phyloP scores from a whole-genome alignment of 2,888 invertebrate genomes.

The Drosophila antonietae region DNA sequence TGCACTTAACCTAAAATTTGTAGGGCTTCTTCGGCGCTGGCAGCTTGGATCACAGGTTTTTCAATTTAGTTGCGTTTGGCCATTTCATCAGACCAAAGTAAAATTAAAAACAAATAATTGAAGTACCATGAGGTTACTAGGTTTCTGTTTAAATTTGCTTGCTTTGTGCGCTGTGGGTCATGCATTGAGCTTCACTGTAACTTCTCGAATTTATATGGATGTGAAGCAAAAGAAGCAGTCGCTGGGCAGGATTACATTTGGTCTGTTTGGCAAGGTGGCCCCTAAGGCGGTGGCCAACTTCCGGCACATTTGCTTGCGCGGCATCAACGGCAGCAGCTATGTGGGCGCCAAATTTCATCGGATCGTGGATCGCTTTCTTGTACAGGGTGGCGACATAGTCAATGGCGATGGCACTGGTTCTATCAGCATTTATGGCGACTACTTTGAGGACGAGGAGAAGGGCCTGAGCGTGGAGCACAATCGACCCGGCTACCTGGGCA shows the following conservation, averaged over 20 bases:
- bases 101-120: background rate
- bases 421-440: constrained; percentile 93
- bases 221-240: constrained; percentile 90
- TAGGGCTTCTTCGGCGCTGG: constrained; percentile 50
- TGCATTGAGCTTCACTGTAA: constrained; percentile 80
- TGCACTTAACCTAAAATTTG: constrained; percentile 74
- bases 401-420: constrained; percentile 92
- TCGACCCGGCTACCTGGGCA: constrained; percentile 93
- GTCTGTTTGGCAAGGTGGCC: constrained; percentile 91
- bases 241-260: constrained; percentile 92
- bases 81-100: constrained; percentile 53
- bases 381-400: constrained; percentile 96
- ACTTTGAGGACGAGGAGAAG: constrained; percentile 93
- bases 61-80: constrained; percentile 51
- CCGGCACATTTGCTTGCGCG: constrained; percentile 90
- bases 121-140: constrained; percentile 55
- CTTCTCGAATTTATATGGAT: constrained; percentile 90
- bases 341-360: constrained; percentile 92
- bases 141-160: constrained; percentile 39
- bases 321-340: constrained; percentile 91
- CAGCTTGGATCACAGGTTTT: constrained; percentile 16
- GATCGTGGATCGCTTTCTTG: constrained; percentile 94
- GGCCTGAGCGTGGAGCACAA: constrained; percentile 92
- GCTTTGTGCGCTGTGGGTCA: constrained; percentile 28
- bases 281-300: constrained; percentile 96